phyloP scores from a whole-genome alignment of 2,113 vertebrate species.

The Galbula dea region DNA sequence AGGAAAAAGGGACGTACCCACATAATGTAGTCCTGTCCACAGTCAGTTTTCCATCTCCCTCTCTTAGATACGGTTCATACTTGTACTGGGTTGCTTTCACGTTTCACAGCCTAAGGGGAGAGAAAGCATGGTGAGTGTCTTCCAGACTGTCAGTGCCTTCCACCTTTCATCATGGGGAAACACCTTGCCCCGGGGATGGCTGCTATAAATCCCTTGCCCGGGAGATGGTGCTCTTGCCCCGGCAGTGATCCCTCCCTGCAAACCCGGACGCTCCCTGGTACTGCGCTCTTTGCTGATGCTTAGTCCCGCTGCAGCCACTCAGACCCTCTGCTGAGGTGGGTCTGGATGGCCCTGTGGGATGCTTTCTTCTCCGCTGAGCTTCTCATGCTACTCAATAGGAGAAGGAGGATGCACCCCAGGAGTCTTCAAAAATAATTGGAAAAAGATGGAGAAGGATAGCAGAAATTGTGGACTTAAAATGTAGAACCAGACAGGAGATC shows the following conservation, averaged over 20 bases:
- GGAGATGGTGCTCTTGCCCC: constrained; percentile 58
- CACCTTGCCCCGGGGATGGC: fast-evolving
- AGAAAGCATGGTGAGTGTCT: not conserved
- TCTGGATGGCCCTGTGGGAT: not conserved
- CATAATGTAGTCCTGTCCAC: not conserved
- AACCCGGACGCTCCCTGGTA: fast-evolving
- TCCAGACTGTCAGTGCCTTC: not conserved
- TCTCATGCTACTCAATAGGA: not conserved
- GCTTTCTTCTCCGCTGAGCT: not conserved
- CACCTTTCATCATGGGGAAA: fast-evolving
- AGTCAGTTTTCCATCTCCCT: not conserved
- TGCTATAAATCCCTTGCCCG: not conserved
- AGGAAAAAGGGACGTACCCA: not conserved
- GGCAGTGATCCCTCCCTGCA: not conserved
- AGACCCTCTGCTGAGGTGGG: not conserved
- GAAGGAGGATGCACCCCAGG: not conserved
- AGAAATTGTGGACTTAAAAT: not conserved
- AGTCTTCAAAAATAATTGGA: not conserved
- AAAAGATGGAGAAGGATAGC: not conserved
- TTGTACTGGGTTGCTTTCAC: not conserved
- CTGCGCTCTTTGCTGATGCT: not conserved
- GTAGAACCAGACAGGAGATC: not conserved
- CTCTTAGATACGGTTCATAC: not conserved
- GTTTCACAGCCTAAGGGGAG: not conserved
- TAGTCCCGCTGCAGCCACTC: not conserved